Conservation (phyloP, 2,888 invertebrate species). For the Latrodectus hesperus region DNA sequence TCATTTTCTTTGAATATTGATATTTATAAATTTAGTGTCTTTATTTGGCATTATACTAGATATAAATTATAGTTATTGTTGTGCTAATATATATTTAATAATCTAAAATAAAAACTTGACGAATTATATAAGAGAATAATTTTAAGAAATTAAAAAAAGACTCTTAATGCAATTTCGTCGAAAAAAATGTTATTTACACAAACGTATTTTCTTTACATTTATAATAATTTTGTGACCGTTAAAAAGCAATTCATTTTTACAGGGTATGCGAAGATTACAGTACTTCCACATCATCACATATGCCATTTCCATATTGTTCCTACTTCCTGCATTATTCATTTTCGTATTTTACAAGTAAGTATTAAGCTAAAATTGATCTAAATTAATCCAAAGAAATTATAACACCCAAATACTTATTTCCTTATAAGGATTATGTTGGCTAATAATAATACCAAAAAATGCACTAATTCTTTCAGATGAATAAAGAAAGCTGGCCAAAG, state of each 20-base stretch:
- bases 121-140: not conserved
- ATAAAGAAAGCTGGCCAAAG: too few relatives aligned
- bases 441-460: too few relatives aligned
- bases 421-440: too few relatives aligned
- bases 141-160: not conserved
- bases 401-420: too few relatives aligned
- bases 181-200: too few relatives aligned
- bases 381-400: too few relatives aligned
- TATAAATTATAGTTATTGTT: too few relatives aligned
- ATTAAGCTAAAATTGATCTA: not conserved
- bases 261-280: slow-evolving; percentile 59
- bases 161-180: not conserved
- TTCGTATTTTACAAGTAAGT: slow-evolving; percentile 75
- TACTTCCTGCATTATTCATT: slow-evolving; percentile 74
- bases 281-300: slow-evolving; percentile 66
- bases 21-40: too few relatives aligned
- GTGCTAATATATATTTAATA: not conserved
- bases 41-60: too few relatives aligned
- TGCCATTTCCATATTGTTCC: slow-evolving; percentile 63
- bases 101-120: not conserved
- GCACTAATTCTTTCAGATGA: too few relatives aligned
- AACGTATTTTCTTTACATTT: not conserved
- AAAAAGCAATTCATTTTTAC: not conserved
- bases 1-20: too few relatives aligned
- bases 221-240: not conserved